Evolutionary conservation across 2,888 invertebrate genomes (phyloP), one percentile per base, ranked within the genome.

Genomic region (Auanema sp.): DNA sequence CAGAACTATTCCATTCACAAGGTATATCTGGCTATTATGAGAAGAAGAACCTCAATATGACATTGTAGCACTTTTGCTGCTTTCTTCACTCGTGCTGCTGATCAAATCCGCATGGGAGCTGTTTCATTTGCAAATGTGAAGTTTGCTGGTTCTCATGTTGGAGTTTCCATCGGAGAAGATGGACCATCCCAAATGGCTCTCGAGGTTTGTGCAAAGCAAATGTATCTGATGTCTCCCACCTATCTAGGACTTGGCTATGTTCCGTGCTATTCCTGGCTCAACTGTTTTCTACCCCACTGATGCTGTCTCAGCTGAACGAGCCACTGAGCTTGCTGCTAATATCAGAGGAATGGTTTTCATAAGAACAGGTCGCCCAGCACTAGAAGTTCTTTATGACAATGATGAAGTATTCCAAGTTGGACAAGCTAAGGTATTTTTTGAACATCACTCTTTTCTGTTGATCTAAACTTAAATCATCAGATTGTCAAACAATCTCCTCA

Each of bases 91-190:
- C 89, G 98, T 78, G 93, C 95, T 55, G 95, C 91, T 85, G 97
- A 98, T 57, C 97, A 98, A 88, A 92, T 98, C 84, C 91, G 98
- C 70, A 98, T 99, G 97, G 98, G 93, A 21, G 98, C 97, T 56
- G 95, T 99, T 84, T 96, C 96, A 43, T 95, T 95, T 88, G 91
- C 93, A 24, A 96, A 98, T 86, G 91, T 93, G 21, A 98, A 97
- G 87, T 92, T 95, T 85, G 92, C 88, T 66, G 83, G 82, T 21
- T 97, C 97, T 0, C 98, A 98, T 87, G 94, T 93, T 85, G 98
- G 98, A 50, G 91, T 96, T 23, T 93, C 93, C 82, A 99, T 98
- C 86, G 98, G 82, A 55, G 81, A 83, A 52, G 82, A 83, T 72
- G 84, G 80, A 53, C 97, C 98, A 18, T 93, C 93, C 62, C 98